Evolutionary conservation across 2,888 invertebrate species (phyloP).

Genomic region (Ochropleura leucogaster): DNA sequence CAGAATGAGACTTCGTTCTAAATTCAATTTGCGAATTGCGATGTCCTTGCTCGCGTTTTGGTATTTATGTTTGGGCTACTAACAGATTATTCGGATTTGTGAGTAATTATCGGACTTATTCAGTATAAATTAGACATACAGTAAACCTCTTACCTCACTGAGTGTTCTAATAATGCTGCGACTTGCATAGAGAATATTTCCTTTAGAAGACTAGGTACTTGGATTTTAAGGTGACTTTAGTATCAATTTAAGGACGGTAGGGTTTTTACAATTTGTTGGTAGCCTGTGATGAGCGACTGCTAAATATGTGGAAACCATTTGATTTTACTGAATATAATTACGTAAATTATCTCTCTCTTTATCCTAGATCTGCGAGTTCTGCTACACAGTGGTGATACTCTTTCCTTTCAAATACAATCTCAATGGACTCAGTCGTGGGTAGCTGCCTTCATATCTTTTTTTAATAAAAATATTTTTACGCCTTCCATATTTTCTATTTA

Average conservation of each 20-base stretch:
- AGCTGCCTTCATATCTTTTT: neutral
- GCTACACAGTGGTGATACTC: neutral
- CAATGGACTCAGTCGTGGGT: neutral
- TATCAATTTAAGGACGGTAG: neutral
- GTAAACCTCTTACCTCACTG: neutral
- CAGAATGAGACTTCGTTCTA: conserved; percentile 61
- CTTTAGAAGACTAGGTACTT: neutral
- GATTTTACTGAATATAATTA: neutral
- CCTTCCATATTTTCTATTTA: conserved; percentile 24
- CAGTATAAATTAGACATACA: neutral
- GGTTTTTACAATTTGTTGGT: neutral
- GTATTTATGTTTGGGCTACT: conserved; percentile 9
- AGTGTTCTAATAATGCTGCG: neutral
- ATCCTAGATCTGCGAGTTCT: neutral
- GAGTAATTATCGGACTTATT: neutral
- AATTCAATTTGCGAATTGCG: conserved; percentile 67
- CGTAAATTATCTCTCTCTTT: neutral
- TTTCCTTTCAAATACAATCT: neutral
- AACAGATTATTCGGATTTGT: conserved; percentile 6
- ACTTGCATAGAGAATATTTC: neutral
- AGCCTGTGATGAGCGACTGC: too few species aligned
- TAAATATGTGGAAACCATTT: too few species aligned
- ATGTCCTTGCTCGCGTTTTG: conserved; percentile 25
- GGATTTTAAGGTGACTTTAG: neutral
- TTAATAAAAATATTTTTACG: conserved; percentile 15